Percentiles rank a stretch among this genome's conserved stretches.
Evolutionary conservation across 2,113 vertebrate genomes (phyloP).

Genomic region (Murina feae): DNA sequence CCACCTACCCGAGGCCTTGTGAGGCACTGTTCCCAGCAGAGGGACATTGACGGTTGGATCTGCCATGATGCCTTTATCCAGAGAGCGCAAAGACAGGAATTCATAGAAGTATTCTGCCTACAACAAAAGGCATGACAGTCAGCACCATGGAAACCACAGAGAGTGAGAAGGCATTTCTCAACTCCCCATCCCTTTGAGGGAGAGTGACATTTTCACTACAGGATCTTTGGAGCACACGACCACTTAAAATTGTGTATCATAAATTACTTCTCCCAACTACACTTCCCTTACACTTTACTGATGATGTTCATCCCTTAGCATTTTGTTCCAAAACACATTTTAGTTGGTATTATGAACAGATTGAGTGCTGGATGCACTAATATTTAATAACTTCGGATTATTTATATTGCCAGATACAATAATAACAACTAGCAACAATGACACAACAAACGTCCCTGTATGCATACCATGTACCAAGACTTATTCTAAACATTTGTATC

Average conservation of each 20-base stretch:
- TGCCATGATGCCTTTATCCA: slow-evolving; percentile 93
- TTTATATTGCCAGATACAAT: neutral
- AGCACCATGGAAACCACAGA: neutral
- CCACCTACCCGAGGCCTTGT: slow-evolving; percentile 89
- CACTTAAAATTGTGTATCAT: neutral
- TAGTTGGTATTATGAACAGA: neutral
- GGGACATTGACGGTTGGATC: slow-evolving; percentile 90
- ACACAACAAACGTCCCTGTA: neutral
- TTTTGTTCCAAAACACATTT: slow-evolving; percentile 20
- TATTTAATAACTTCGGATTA: slow-evolving; percentile 22
- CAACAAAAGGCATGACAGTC: slow-evolving; percentile 71
- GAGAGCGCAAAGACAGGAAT: slow-evolving; percentile 89
- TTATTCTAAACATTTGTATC: neutral
- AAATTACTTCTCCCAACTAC: neutral
- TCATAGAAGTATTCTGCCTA: slow-evolving; percentile 93
- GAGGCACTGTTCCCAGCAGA: slow-evolving; percentile 87
- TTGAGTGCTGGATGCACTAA: neutral
- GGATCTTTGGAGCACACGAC: neutral
- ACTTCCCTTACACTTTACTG: neutral
- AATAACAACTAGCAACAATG: neutral
- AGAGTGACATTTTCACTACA: neutral
- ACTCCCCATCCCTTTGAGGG: neutral
- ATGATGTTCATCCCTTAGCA: neutral
- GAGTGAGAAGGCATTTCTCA: neutral
- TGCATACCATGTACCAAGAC: neutral